phyloP scores from a whole-genome alignment of 2,888 invertebrate genomes.

The Nycteola revayana region DNA sequence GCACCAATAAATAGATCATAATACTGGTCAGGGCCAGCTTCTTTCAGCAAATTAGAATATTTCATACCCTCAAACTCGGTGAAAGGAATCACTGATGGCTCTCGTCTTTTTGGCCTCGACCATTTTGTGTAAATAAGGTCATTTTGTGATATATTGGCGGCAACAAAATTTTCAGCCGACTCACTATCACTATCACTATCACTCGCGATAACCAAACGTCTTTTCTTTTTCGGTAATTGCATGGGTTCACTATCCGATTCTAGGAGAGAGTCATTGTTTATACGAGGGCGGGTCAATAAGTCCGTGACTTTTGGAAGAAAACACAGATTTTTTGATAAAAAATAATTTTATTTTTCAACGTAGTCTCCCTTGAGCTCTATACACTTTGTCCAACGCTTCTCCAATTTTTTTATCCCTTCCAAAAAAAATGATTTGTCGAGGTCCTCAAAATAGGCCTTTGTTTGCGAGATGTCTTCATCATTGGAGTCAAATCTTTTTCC shows the following conservation, averaged over 20 bases:
- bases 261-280: conserved; percentile 28
- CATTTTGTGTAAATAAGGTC: conserved; percentile 25
- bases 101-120: conserved; percentile 34
- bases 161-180: conserved; percentile 35
- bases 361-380: too few species aligned
- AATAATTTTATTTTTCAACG: too few species aligned
- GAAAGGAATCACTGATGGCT: conserved; percentile 33
- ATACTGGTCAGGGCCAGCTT: conserved; percentile 31
- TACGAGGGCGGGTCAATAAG: too few species aligned
- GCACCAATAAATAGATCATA: conserved; percentile 32
- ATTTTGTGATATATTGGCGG: conserved; percentile 32
- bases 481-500: too few species aligned
- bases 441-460: too few species aligned
- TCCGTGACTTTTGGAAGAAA: too few species aligned
- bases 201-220: conserved; percentile 34
- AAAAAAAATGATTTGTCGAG: too few species aligned
- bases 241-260: conserved; percentile 30
- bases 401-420: too few species aligned
- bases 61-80: conserved; percentile 18
- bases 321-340: too few species aligned
- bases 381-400: too few species aligned
- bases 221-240: conserved; percentile 33
- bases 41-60: conserved; percentile 32
- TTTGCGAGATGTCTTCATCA: too few species aligned
- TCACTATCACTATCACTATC: too few species aligned